phyloP scores from a whole-genome alignment of 1,140 invertebrate species.

The Potamilus streckersoni region DNA sequence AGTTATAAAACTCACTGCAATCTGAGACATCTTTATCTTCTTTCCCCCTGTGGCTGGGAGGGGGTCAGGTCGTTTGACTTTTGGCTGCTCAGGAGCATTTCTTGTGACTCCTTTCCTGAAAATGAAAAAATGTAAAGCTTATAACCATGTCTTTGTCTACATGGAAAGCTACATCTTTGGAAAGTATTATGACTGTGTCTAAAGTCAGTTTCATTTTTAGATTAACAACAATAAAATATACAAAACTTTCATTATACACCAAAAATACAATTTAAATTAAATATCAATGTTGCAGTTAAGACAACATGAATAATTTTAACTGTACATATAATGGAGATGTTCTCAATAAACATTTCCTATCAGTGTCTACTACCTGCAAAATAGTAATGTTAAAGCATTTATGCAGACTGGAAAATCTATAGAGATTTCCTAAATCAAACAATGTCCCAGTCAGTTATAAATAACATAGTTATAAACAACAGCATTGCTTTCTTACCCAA shows the following conservation, averaged over 20 bases:
- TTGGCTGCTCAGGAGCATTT: conserved; percentile 55
- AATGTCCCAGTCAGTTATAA: conserved; percentile 4
- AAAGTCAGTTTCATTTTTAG: too few species aligned
- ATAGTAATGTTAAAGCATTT: conserved; percentile 9
- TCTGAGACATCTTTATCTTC: conserved; percentile 56
- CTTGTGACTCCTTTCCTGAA: conserved; percentile 56
- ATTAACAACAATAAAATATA: too few species aligned
- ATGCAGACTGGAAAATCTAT: conserved; percentile 1
- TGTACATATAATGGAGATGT: conserved; percentile 10
- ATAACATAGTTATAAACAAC: conserved; percentile 11
- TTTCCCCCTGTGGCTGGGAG: conserved; percentile 51
- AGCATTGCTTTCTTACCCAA: conserved; percentile 17
- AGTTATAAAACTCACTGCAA: conserved; percentile 49
- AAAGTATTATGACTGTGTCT: too few species aligned
- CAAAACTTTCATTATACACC: too few species aligned
- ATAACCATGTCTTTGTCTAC: not conserved
- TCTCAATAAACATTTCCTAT: conserved; percentile 23
- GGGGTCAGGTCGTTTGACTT: conserved; percentile 55
- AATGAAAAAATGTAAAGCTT: not conserved
- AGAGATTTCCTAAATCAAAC: not conserved
- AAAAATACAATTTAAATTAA: too few species aligned
- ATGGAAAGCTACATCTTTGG: too few species aligned
- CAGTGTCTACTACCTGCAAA: conserved; percentile 14
- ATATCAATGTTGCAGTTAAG: too few species aligned
- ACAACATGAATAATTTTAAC: not conserved